phyloP scores from a whole-genome alignment of 2,888 invertebrate species.

The Anarsia innoxiella region DNA sequence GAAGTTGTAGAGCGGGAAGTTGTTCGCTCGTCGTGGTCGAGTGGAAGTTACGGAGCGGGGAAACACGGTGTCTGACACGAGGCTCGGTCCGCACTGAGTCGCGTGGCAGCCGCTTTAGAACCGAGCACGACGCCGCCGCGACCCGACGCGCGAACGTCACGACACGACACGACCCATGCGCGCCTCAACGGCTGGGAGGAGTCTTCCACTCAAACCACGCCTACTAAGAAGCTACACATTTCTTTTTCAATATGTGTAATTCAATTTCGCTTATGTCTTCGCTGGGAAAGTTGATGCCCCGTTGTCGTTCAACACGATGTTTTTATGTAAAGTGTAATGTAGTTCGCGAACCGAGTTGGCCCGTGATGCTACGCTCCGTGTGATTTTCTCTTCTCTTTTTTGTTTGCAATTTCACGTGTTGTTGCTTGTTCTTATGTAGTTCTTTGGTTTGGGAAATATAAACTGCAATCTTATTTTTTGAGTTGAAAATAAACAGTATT shows the following conservation, averaged over 20 bases:
- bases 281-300: conserved; percentile 75
- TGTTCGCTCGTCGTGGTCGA: conserved; percentile 35
- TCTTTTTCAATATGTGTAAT: conserved; percentile 76
- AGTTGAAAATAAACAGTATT: no score
- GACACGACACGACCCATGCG: conserved; percentile 59
- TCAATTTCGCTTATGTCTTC: conserved; percentile 76
- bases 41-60: conserved; percentile 41
- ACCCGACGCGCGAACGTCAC: conserved; percentile 33
- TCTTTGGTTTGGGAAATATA: no score
- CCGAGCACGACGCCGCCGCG: conserved; percentile 13
- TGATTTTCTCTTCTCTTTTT: conserved; percentile 56
- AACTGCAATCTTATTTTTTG: no score
- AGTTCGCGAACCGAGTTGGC: conserved; percentile 68
- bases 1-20: conserved; percentile 29
- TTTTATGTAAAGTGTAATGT: conserved; percentile 76
- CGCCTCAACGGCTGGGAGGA: conserved; percentile 65
- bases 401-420: conserved; percentile 65
- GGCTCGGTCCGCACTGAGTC: conserved; percentile 44
- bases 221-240: conserved; percentile 74
- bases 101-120: conserved; percentile 13
- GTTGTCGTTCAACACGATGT: conserved; percentile 75
- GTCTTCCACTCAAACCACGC: conserved; percentile 64
- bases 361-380: conserved; percentile 54
- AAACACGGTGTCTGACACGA: conserved; percentile 45
- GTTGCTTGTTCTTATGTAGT: conserved; percentile 55